Base-by-base conservation (phyloP, 2,888 invertebrate genomes). In the Agrotis ipsilon region DNA sequence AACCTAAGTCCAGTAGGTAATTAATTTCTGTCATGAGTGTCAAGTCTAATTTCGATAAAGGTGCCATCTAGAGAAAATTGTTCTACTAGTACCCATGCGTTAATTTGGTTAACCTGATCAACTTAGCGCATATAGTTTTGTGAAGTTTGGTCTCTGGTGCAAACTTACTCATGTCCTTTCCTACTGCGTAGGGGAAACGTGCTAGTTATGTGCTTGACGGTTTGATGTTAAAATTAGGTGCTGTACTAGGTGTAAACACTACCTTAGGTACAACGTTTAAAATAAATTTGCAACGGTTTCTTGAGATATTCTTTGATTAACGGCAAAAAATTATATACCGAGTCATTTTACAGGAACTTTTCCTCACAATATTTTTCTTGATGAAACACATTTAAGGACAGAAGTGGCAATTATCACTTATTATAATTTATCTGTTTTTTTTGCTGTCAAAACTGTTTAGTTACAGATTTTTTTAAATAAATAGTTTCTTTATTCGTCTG, bases 221-320 rank as follows among this genome's bases (percentile, higher is more conserved):
- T 85, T 81, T 85, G 71, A 86, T 81, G 73, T 67, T 78, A 75
- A 87, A 87, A 84, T 87, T 78, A 72, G 80, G 86, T 86, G 82
- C 59, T 70, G 64, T 81, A 73, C 72, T 77, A 78, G 74, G 80
- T 85, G 81, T 80, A 83, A 82, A 82, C 69, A 83, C 84, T 82
- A 75, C 55, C 80, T 73, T 72, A 67, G 78, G 57, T 58, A 32
- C 14, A 68, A 66, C 64, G 63, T 71, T 68, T 72, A 67, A 54
- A 52, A 66, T 68, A 60, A 39, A 81, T 75, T 77, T 49, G 70
- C 67, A 58, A 80, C 65, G 63, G 68, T 67, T 58, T 9, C 16
- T 57, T 51, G 27, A 65, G 1, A 52, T 59, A 60, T 76, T 45
- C 46, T 76, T 43, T 57, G 45, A 49, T 69, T 57, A 67, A 45